These are phyloP conservation scores for Danio aesculapii DNA, from an alignment of 2,797 vertebrate species.

Conservation along the genomic window DNA sequence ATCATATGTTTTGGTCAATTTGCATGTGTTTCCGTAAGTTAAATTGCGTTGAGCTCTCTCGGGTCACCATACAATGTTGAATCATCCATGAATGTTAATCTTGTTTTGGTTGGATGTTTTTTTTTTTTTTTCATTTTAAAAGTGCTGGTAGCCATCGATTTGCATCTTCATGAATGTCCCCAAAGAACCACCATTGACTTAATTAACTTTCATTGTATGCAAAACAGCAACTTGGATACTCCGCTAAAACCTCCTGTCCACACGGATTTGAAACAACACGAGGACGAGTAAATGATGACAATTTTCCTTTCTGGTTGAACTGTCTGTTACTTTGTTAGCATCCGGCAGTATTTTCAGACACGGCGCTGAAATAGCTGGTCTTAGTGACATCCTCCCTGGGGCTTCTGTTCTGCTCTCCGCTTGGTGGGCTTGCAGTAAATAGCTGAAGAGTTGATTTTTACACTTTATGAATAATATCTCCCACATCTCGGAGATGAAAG, in stretches of 20 bases:
- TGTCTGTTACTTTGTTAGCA: not conserved
- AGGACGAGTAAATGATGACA: not conserved
- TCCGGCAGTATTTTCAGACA: constrained; percentile 4
- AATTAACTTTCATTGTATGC: not conserved
- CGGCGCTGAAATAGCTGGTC: not conserved
- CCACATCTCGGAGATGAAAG: constrained; percentile 56
- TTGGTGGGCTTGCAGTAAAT: constrained; percentile 35
- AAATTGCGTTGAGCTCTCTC: too few species aligned
- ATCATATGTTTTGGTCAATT: too few species aligned
- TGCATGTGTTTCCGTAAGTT: too few species aligned
- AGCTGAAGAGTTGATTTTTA: constrained; percentile 49
- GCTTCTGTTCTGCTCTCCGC: not conserved
- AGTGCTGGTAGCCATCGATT: too few species aligned
- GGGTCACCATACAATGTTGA: too few species aligned
- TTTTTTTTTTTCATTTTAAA: too few species aligned
- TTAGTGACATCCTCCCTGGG: constrained; percentile 11
- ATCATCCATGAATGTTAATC: too few species aligned
- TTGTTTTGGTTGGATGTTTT: too few species aligned
- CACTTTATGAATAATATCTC: constrained; percentile 58
- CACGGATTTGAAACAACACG: not conserved
- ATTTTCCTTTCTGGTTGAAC: not conserved
- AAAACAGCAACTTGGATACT: not conserved
- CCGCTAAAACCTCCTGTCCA: not conserved
- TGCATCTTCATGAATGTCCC: not conserved
- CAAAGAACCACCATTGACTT: not conserved